Percentiles rank a stretch among this genome's conserved stretches.
Evolutionary conservation across 2,797 vertebrate genomes (phyloP).

Genomic region (Pogonophryne albipinna): DNA sequence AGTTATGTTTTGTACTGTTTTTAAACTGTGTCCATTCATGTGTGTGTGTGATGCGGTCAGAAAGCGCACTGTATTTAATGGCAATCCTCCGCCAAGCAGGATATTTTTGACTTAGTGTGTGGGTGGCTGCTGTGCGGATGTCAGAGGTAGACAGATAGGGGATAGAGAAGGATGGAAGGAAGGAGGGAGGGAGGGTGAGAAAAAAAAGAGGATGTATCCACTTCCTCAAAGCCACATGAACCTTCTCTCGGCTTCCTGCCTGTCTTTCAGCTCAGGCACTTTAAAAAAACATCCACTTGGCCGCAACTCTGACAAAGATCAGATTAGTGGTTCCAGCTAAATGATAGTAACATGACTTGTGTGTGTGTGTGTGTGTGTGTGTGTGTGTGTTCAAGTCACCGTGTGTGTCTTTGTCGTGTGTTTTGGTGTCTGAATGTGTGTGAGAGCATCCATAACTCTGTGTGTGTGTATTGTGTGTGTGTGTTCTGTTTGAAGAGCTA

Average conservation of each 20-base stretch:
- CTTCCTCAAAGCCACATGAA: slow-evolving; percentile 70
- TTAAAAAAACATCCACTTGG: slow-evolving; percentile 2
- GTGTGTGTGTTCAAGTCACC: slow-evolving; percentile 8
- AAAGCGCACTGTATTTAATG: slow-evolving; percentile 57
- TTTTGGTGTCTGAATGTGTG: slow-evolving; percentile 3
- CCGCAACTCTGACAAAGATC: slow-evolving; percentile 23
- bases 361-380: no score
- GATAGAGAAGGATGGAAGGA: slow-evolving; percentile 14
- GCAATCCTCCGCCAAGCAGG: slow-evolving; percentile 47
- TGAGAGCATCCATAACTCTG: slow-evolving; percentile 16
- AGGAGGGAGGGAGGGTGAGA: slow-evolving; percentile 36
- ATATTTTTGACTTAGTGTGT: slow-evolving; percentile 70
- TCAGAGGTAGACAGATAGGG: slow-evolving; percentile 53
- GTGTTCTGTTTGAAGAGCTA: slow-evolving; percentile 31
- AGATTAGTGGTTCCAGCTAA: background rate
- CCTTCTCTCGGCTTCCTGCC: slow-evolving; percentile 35
- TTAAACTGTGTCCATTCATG: slow-evolving; percentile 33
- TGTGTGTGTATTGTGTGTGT: background rate
- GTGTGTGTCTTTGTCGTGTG: background rate
- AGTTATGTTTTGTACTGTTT: background rate
- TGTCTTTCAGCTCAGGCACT: slow-evolving; percentile 31
- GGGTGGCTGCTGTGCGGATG: slow-evolving; percentile 67
- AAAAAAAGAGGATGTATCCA: slow-evolving; percentile 59
- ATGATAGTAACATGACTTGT: background rate
- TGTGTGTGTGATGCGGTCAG: slow-evolving; percentile 32